A percentile compares a stretch with the other conserved stretches of the same genome.
phyloP scores from a whole-genome alignment of 2,797 vertebrate species.

The Triplophysa bombifrons region DNA sequence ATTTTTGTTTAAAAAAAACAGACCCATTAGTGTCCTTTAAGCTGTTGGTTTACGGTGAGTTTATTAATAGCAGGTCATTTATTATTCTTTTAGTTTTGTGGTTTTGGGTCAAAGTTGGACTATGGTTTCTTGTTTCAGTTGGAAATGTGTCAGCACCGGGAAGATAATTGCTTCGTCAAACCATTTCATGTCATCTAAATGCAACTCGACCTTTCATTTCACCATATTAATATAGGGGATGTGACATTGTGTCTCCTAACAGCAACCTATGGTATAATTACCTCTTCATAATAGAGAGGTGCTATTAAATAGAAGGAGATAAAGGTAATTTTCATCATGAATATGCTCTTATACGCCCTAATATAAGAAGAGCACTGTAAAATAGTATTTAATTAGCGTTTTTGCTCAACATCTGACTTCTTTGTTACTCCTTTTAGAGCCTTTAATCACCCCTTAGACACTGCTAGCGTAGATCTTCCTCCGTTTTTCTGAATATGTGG shows the following conservation, averaged over 20 bases:
- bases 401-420: conserved; percentile 29
- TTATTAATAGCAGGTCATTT: too few relatives aligned
- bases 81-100: background rate
- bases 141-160: background rate
- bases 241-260: background rate
- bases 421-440: conserved; percentile 22
- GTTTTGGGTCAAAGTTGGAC: background rate
- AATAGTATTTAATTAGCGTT: conserved; percentile 46
- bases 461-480: background rate
- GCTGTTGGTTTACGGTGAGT: too few relatives aligned
- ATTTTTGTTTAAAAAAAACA: too few relatives aligned
- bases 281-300: conserved; percentile 1
- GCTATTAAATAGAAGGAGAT: conserved; percentile 6
- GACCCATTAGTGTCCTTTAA: too few relatives aligned
- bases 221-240: background rate
- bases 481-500: background rate
- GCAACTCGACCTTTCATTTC: background rate
- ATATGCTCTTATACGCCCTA: conserved; percentile 18
- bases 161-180: background rate
- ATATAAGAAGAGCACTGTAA: conserved; percentile 26
- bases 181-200: background rate
- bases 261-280: conserved; percentile 3
- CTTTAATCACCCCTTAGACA: conserved; percentile 30
- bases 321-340: conserved; percentile 12
- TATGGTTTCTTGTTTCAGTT: background rate